Base-by-base conservation (phyloP, 2,888 invertebrate genomes). In the Agrochola lota region DNA sequence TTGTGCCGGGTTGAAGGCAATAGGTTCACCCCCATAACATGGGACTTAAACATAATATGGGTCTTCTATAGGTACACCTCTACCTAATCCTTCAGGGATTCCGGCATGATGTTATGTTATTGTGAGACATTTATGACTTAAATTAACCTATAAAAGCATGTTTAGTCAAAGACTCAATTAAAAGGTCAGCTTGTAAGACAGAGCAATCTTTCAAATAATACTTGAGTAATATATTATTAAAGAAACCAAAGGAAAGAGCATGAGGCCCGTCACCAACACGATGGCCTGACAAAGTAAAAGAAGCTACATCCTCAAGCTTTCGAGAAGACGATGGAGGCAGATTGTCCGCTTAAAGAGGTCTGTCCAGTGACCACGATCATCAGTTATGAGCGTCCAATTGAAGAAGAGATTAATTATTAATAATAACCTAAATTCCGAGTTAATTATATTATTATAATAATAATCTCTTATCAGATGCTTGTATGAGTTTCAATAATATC, bases 381-480 rank as follows among this genome's bases (percentile, higher is more conserved):
- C 49, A 49, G 49, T 49, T 17, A 49, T 49, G 49, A 49, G 49
- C 5, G 6, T 1, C 49, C 6, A 0, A 49, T 49, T 17, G 49
- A 49, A 49, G 49, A 49, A 49, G 49, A 49, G 17, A 49, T 15
- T 8, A n/a, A 40, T 35, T 55, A 43, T n/a, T 64, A 63, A n/a
- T 49, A 71, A 73, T 81, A n/a, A 43, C 30, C 49, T 64, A 40
- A 23, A 35, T 52, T 43, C 23, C 2, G 11, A 52, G 8, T 43
- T 6, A 40, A 60, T 1, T 55, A 40, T 40, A 40, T 35, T 35
- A 30, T 52, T 26, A 30, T n/a, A 73, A 59, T 15, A 59, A 52
- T 60, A 55, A 60, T n/a, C 20, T 55, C 74, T 23, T 64, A 80
- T 71, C 71, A 71, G 12, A 71, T 62, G 43, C 49, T n/a, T 9